Conservation (phyloP, 2,888 invertebrate genomes). For the Maniola hyperantus region DNA sequence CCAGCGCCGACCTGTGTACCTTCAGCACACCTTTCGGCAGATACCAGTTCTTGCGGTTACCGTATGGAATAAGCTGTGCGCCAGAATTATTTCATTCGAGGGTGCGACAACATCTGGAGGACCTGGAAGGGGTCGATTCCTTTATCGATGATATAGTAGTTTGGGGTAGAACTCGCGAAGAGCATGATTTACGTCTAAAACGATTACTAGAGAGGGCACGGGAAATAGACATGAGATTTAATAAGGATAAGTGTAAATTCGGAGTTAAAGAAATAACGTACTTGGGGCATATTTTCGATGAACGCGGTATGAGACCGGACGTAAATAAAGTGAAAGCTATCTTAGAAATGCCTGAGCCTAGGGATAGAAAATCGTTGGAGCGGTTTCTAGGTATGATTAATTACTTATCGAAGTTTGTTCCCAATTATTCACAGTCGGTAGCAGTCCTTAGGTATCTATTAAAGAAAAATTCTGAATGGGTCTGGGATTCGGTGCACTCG, state of each 20-base stretch:
- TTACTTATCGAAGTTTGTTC: constrained; percentile 36
- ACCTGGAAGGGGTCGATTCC: no score
- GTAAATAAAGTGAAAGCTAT: constrained; percentile 20
- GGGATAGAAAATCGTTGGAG: no score
- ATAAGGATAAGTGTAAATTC: constrained; percentile 36
- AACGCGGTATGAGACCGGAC: constrained; percentile 3
- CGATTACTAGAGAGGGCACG: constrained; percentile 30
- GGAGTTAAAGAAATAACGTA: constrained; percentile 35
- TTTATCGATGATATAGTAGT: constrained; percentile 34
- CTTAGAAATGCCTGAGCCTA: constrained; percentile 31
- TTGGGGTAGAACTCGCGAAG: constrained; percentile 24
- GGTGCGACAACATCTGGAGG: no score
- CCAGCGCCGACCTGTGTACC: no score
- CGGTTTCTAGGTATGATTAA: constrained; percentile 19
- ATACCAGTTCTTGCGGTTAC: no score
- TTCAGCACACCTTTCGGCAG: no score
- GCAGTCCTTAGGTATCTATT: not conserved
- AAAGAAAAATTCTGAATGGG: not conserved
- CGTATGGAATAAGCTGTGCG: no score
- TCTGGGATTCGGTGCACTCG: not conserved
- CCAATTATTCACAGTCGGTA: constrained; percentile 23
- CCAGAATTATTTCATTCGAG: no score
- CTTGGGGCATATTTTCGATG: constrained; percentile 32
- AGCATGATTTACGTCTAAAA: constrained; percentile 34
- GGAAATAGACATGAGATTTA: constrained; percentile 31